phyloP scores from a whole-genome alignment of 2,113 vertebrate genomes.

The Gopherus flavomarginatus region DNA sequence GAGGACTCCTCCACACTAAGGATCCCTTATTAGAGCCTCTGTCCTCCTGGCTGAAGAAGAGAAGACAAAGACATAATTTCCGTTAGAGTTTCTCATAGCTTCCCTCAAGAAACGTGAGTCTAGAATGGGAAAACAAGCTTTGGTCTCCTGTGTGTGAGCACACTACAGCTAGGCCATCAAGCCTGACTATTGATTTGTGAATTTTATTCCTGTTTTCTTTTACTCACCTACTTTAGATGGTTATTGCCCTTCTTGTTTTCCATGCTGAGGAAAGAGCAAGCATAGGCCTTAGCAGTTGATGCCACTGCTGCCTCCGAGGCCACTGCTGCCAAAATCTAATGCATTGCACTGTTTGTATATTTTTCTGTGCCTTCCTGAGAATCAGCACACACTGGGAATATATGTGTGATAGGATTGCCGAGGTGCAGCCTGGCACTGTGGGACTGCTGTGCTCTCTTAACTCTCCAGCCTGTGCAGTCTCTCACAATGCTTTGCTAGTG shows the following conservation, averaged over 20 bases:
- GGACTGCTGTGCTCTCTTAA: no score
- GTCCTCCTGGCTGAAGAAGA: neutral
- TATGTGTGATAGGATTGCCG: no score
- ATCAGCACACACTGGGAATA: neutral
- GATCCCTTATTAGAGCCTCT: neutral
- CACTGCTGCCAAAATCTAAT: neutral
- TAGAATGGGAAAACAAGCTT: neutral
- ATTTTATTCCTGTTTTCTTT: neutral
- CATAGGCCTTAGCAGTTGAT: neutral
- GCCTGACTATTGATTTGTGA: neutral
- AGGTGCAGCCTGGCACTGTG: no score
- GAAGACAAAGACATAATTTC: neutral
- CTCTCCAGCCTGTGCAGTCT: no score
- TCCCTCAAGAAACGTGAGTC: neutral
- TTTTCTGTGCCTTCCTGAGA: neutral
- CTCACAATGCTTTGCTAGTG: no score
- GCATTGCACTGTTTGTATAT: neutral
- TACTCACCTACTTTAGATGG: neutral
- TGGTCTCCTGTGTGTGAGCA: neutral
- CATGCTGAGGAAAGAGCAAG: neutral
- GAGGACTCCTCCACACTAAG: neutral
- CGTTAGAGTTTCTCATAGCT: neutral
- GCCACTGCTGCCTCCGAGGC: no score
- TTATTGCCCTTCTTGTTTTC: neutral
- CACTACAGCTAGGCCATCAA: neutral